Conservation (phyloP, 2,113 vertebrate genomes). For the Mormoops blainvillei region DNA sequence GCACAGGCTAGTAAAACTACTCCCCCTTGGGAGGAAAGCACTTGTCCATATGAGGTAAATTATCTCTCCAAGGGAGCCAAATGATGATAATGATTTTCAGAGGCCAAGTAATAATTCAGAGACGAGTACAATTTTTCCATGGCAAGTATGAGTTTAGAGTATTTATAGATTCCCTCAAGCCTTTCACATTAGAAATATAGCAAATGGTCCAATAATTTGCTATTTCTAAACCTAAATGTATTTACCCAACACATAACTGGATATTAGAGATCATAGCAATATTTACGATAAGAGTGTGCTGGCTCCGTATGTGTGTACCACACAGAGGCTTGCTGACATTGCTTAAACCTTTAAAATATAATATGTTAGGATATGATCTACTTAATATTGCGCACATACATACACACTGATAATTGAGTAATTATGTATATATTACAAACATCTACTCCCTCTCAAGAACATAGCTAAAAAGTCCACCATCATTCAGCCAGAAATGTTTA, state of each 20-base stretch:
- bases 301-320: neutral
- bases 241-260: slow-evolving; percentile 42
- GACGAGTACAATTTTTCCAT: slow-evolving; percentile 65
- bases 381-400: neutral
- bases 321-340: neutral
- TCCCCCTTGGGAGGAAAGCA: slow-evolving; percentile 64
- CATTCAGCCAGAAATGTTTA: slow-evolving; percentile 5
- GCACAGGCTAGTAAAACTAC: slow-evolving; percentile 40
- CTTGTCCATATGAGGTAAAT: slow-evolving; percentile 73
- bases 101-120: slow-evolving; percentile 69
- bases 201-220: slow-evolving; percentile 65
- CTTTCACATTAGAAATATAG: slow-evolving; percentile 64
- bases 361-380: neutral
- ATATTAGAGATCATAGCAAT: slow-evolving; percentile 33
- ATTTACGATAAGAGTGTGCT: neutral
- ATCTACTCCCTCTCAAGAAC: neutral
- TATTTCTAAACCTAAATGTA: slow-evolving; percentile 53
- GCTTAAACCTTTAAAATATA: neutral
- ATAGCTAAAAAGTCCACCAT: neutral
- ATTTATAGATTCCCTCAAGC: slow-evolving; percentile 61
- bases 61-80: slow-evolving; percentile 70
- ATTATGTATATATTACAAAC: neutral
- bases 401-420: neutral
- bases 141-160: slow-evolving; percentile 62
- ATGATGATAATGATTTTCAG: slow-evolving; percentile 71